phyloP scores from a whole-genome alignment of 1,140 invertebrate genomes.

The Drosophila pseudoananassae region DNA sequence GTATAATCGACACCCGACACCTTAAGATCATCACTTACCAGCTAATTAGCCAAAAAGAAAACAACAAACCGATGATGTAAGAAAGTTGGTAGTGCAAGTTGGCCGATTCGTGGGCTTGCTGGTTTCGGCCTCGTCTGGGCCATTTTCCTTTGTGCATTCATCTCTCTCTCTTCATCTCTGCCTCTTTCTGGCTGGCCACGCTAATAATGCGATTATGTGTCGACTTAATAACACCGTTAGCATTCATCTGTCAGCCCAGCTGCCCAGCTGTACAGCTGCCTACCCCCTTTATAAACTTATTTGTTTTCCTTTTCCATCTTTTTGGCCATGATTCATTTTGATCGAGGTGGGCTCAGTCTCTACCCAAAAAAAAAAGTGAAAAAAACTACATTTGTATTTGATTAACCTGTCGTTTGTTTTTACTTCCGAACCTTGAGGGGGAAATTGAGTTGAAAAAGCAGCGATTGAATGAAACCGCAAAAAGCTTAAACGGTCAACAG shows the following conservation, averaged over 20 bases:
- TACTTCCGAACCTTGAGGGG: not conserved
- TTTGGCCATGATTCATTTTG: constrained; percentile 1
- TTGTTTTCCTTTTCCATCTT: not conserved
- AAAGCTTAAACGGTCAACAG: not conserved
- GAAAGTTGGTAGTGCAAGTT: constrained; percentile 4
- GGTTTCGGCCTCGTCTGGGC: constrained; percentile 1
- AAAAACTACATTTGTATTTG: constrained; percentile 3
- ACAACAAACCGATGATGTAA: constrained; percentile 17
- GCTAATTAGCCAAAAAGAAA: constrained; percentile 44
- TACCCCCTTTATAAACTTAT: not conserved
- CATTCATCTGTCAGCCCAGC: constrained; percentile 3
- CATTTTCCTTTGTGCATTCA: not conserved
- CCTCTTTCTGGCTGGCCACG: constrained; percentile 29
- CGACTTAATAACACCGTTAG: constrained; percentile 66
- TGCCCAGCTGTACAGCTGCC: not conserved
- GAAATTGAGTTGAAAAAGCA: not conserved
- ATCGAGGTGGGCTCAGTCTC: not conserved
- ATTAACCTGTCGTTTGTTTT: constrained; percentile 1
- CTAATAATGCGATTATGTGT: constrained; percentile 77
- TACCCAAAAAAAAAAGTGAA: too few relatives aligned
- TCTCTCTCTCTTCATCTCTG: not conserved
- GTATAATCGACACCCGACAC: constrained; percentile 46
- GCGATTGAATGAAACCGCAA: not conserved
- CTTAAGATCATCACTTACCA: constrained; percentile 33
- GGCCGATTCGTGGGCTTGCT: constrained; percentile 25